Conservation (phyloP, 2,888 invertebrate genomes). For the Seira musarum region DNA sequence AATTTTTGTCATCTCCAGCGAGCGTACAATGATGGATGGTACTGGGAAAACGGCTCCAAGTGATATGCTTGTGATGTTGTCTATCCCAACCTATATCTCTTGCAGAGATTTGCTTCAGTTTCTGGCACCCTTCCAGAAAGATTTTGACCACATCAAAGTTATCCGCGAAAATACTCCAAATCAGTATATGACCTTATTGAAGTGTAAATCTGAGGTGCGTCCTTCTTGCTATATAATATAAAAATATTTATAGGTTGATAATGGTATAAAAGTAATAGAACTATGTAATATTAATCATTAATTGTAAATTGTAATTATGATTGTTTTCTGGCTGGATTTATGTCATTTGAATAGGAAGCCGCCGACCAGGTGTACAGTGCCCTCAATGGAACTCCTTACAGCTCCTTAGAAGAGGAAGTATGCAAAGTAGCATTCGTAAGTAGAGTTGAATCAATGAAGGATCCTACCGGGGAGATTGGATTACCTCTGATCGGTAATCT, state of each 20-base stretch:
- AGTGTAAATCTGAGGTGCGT: slow-evolving; percentile 80
- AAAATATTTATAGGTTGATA: too few relatives aligned
- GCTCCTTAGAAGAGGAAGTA: slow-evolving; percentile 91
- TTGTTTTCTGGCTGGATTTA: background rate
- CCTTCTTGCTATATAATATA: too few relatives aligned
- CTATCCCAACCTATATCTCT: slow-evolving; percentile 91
- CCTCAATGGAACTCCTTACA: slow-evolving; percentile 94
- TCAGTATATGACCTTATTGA: slow-evolving; percentile 97
- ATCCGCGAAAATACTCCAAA: slow-evolving; percentile 90
- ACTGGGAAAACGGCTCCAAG: slow-evolving; percentile 80
- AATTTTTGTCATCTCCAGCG: slow-evolving; percentile 75
- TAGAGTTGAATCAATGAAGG: slow-evolving; percentile 85
- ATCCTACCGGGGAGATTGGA: slow-evolving; percentile 79
- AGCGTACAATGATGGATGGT: slow-evolving; percentile 79
- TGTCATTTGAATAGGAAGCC: slow-evolving; percentile 76
- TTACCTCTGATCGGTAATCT: slow-evolving; percentile 73
- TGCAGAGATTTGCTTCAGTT: slow-evolving; percentile 95
- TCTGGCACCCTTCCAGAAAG: slow-evolving; percentile 91
- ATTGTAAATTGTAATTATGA: background rate
- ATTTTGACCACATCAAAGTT: slow-evolving; percentile 92
- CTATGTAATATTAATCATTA: too few relatives aligned
- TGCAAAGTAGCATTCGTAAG: slow-evolving; percentile 98
- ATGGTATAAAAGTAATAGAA: too few relatives aligned
- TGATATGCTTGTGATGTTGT: slow-evolving; percentile 88
- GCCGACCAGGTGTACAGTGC: slow-evolving; percentile 94